Evolutionary conservation across 2,888 invertebrate genomes (phyloP).

Genomic region (Biston betularia): DNA sequence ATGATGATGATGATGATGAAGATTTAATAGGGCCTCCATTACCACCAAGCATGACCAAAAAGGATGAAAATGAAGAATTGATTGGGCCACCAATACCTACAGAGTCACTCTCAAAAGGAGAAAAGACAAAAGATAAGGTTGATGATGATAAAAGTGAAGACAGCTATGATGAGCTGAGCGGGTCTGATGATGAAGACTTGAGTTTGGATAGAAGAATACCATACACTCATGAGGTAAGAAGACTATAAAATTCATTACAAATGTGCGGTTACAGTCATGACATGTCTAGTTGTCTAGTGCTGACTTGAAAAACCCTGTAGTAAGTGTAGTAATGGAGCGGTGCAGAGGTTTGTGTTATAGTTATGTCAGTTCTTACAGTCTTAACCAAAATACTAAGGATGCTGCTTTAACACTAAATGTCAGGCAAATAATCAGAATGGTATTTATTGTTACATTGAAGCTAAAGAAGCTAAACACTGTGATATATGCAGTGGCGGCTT

Average conservation of each 20-base stretch:
- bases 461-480: too few relatives aligned
- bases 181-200: constrained; percentile 81
- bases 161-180: constrained; percentile 81
- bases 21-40: constrained; percentile 88
- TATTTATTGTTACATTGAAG: too few relatives aligned
- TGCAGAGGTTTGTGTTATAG: too few relatives aligned
- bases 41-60: constrained; percentile 62
- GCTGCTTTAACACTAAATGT: too few relatives aligned
- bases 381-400: too few relatives aligned
- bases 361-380: too few relatives aligned
- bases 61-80: constrained; percentile 47
- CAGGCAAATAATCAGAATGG: too few relatives aligned
- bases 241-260: neutral
- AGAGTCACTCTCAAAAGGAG: constrained; percentile 38
- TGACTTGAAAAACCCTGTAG: too few relatives aligned
- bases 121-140: constrained; percentile 46
- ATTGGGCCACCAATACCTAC: constrained; percentile 64
- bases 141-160: constrained; percentile 61
- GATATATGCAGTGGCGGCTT: too few relatives aligned
- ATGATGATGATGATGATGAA: constrained; percentile 81
- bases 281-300: too few relatives aligned
- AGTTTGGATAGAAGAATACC: constrained; percentile 88
- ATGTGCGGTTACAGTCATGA: too few relatives aligned
- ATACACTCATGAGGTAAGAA: constrained; percentile 89
- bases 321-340: too few relatives aligned